These are phyloP conservation scores for Peromyscus nudipes DNA, from an alignment of 2,797 vertebrate genomes.

Conservation along the genomic window DNA sequence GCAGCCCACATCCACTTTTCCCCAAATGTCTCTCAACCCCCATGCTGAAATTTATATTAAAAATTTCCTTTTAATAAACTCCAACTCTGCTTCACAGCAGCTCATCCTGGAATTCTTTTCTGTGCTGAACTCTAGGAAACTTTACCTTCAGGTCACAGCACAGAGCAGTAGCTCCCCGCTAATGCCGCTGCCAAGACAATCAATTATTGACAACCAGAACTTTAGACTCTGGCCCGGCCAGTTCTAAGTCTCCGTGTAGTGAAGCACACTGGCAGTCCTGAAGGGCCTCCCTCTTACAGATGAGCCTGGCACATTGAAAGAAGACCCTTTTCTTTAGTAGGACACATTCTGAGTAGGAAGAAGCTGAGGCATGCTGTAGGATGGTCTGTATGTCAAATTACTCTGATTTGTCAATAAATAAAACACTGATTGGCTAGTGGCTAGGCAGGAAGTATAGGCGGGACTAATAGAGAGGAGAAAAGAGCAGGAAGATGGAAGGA, in stretches of 20 bases:
- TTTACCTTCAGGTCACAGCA: not conserved
- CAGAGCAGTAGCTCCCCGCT: not conserved
- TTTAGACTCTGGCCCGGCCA: not conserved
- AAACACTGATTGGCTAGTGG: no score
- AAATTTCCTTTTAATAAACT: not conserved
- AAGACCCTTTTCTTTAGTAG: not conserved
- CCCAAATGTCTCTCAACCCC: not conserved
- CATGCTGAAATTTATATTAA: not conserved
- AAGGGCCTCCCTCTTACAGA: not conserved
- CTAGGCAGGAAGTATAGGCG: no score
- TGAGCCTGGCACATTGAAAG: not conserved
- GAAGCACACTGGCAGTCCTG: not conserved
- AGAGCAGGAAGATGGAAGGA: no score
- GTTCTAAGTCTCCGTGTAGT: not conserved
- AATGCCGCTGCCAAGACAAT: not conserved
- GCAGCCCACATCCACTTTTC: not conserved
- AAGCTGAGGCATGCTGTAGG: not conserved
- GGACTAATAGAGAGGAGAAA: no score
- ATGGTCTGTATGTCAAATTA: no score
- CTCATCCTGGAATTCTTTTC: not conserved
- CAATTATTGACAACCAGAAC: not conserved
- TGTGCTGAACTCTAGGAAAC: not conserved
- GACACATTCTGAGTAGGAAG: constrained; percentile 33
- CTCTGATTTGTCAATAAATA: no score
- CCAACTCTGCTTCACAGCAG: not conserved